phyloP scores from a whole-genome alignment of 2,113 vertebrate species.

The Chascanopsetta lugubris region DNA sequence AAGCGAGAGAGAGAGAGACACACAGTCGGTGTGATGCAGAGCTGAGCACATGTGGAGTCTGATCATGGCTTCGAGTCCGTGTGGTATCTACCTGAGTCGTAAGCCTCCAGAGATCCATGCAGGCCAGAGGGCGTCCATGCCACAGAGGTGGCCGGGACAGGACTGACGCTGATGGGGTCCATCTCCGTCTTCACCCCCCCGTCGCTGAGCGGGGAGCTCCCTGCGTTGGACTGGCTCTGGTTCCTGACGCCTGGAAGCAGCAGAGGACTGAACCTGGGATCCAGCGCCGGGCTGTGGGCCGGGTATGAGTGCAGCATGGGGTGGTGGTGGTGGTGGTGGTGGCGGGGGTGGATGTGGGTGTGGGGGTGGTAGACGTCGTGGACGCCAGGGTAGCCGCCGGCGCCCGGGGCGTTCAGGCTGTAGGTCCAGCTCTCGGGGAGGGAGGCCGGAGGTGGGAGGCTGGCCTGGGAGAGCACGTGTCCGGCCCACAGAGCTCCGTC shows the following conservation, averaged over 20 bases:
- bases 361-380: constrained; percentile 91
- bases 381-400: constrained; percentile 87
- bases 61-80: not conserved
- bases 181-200: constrained; percentile 88
- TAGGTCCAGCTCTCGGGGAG: constrained; percentile 92
- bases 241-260: constrained; percentile 86
- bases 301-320: constrained; percentile 83
- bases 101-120: constrained; percentile 92
- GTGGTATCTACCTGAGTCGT: constrained; percentile 87
- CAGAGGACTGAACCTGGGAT: constrained; percentile 89
- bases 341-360: constrained; percentile 77
- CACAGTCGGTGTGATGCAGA: not conserved
- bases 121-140: constrained; percentile 86
- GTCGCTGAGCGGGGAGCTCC: constrained; percentile 83
- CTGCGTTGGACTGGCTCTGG: constrained; percentile 80
- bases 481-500: constrained; percentile 90
- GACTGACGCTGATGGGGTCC: constrained; percentile 70
- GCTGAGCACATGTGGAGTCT: not conserved
- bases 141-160: constrained; percentile 80
- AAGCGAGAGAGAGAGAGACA: constrained; percentile 29
- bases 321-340: constrained; percentile 86
- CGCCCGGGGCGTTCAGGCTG: constrained; percentile 88
- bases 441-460: constrained; percentile 80
- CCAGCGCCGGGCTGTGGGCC: constrained; percentile 81
- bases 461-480: constrained; percentile 86